Evolutionary conservation across 2,113 vertebrate genomes (phyloP), one percentile per base, ranked within the genome.

Genomic region (Anolis carolinensis): DNA sequence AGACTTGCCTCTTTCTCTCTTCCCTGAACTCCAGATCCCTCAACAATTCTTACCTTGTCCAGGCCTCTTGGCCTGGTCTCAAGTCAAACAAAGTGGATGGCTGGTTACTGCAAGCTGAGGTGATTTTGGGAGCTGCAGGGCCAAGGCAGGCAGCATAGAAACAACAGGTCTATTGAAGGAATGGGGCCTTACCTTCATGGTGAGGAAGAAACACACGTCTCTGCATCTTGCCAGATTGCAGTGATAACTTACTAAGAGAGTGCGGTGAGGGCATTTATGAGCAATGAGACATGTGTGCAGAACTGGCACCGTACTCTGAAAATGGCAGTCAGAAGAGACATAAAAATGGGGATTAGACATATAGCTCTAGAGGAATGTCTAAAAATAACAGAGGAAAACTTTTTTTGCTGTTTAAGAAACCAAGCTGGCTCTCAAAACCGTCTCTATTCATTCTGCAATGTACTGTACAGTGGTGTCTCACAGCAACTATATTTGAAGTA

Each of bases 51-150:
- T 72, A 50, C 91, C 81, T 86, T 87, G 76, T 90, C 55, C 11
- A 16, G 75, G 68, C 73, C 77, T 72, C 67, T 63, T 59, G 81
- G 88, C 81, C 76, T 63, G 11, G 71, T 74, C 79, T 85, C 80
- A 90, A 90, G 81, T 62, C 82, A 84, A 91, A 87, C 48, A 86
- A 52, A 76, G 21, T 65, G 44, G 80, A 73, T 84, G 63, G 68
- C 34, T 62, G 48, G 72, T 82, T 59, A 82, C 63, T 55, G 48
- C 83, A 72, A 76, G 55, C 25, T 88, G 55, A 75, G 87, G 82
- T 84, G 83, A 77, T 74, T 75, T 73, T 11, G 34, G 73, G 81
- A 74, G 72, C 80, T 83, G 65, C 48, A 39, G 32, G 73, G 48
- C 72, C 81, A 83, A 83, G 62, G 72, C 75, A 71, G 52, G 73